A percentile compares a stretch with the other conserved stretches of the same genome.
phyloP scores from a whole-genome alignment of 2,888 invertebrate genomes.

The Lypha dubia region DNA sequence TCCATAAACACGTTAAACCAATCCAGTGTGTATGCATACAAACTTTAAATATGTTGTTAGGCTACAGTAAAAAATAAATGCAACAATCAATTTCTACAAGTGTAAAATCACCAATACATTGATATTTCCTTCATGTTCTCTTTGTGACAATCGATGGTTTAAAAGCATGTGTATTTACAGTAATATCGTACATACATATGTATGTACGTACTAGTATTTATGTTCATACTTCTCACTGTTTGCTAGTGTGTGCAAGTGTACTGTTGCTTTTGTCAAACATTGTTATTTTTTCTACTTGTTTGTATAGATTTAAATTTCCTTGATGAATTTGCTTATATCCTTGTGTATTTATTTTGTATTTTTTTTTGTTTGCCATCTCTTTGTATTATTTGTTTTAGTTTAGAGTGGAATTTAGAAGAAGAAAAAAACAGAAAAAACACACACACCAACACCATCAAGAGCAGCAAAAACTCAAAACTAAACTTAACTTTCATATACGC shows the following conservation, averaged over 20 bases:
- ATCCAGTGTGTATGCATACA: too few species aligned
- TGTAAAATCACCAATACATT: too few species aligned
- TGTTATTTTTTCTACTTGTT: neutral
- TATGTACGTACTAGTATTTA: neutral
- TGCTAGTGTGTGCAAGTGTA: neutral
- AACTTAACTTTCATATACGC: slow-evolving; percentile 64
- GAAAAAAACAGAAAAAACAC: too few species aligned
- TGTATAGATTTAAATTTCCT: slow-evolving; percentile 43
- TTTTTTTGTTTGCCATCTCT: neutral
- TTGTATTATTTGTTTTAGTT: slow-evolving; percentile 47
- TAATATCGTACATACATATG: neutral
- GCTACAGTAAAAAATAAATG: too few species aligned
- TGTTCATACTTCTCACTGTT: too few species aligned
- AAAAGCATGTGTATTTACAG: neutral
- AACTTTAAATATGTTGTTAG: too few species aligned
- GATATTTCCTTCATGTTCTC: too few species aligned
- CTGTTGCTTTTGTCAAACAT: too few species aligned
- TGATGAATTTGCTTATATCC: slow-evolving; percentile 56
- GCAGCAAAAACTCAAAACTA: slow-evolving; percentile 20
- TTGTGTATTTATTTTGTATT: slow-evolving; percentile 3
- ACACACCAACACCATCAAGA: neutral
- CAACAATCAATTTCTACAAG: too few species aligned
- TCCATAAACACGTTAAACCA: too few species aligned
- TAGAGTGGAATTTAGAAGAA: slow-evolving; percentile 7
- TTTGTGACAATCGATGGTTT: too few species aligned